Percentiles rank a stretch among this genome's conserved stretches.
Evolutionary conservation across 2,888 invertebrate species (phyloP).

Genomic region (Drosophila gaucha): DNA sequence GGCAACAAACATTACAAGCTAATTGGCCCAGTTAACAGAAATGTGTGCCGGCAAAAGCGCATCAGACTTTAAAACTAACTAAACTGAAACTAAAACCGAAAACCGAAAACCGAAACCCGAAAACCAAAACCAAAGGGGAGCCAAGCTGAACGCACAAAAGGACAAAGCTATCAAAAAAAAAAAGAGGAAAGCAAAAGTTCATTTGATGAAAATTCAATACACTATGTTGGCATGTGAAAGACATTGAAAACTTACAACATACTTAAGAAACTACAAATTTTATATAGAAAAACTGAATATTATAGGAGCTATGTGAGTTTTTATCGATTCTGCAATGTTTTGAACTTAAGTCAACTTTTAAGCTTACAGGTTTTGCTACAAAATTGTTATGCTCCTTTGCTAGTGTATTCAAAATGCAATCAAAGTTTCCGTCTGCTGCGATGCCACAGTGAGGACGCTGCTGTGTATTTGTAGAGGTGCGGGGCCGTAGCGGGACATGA

Average conservation of each 20-base stretch:
- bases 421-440: conserved; percentile 62
- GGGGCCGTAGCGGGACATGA: conserved; percentile 6
- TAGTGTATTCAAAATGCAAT: conserved; percentile 62
- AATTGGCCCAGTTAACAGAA: conserved; percentile 76
- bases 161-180: conserved; percentile 27
- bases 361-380: not conserved
- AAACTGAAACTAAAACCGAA: conserved; percentile 57
- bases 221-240: too few species aligned
- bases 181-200: not conserved
- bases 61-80: conserved; percentile 47
- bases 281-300: too few species aligned
- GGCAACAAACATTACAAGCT: conserved; percentile 57
- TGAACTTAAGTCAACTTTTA: not conserved
- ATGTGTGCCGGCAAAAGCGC: conserved; percentile 44
- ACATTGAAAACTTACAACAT: too few species aligned
- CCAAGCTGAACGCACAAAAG: conserved; percentile 47
- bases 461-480: not conserved
- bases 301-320: too few species aligned
- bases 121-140: conserved; percentile 40
- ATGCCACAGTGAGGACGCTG: not conserved
- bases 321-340: too few species aligned
- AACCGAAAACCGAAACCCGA: conserved; percentile 44
- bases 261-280: too few species aligned
- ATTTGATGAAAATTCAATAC: not conserved
- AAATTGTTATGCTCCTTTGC: not conserved